These are phyloP conservation scores for Leptopterna dolabrata DNA, from an alignment of 2,888 invertebrate species.

Conservation along the genomic window DNA sequence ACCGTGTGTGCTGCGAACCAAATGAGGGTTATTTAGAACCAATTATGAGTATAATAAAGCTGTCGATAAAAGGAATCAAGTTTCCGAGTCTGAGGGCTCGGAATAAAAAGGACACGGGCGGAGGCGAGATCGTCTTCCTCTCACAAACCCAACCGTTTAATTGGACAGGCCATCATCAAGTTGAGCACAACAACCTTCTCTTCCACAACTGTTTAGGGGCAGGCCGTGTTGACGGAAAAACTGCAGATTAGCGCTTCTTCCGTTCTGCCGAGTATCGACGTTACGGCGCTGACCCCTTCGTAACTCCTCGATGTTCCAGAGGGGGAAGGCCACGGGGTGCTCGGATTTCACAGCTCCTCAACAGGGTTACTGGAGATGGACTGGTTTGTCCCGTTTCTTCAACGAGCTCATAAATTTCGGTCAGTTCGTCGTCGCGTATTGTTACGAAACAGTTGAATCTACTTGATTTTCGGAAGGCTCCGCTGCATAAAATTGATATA, in stretches of 20 bases:
- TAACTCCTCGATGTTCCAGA: neutral
- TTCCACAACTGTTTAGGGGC: neutral
- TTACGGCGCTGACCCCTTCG: neutral
- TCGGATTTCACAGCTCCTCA: neutral
- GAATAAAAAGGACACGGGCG: neutral
- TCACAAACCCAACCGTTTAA: neutral
- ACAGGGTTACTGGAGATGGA: neutral
- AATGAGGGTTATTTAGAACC: conserved; percentile 14
- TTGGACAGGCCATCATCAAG: neutral
- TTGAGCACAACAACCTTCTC: neutral
- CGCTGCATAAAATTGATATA: no score
- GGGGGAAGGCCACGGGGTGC: neutral
- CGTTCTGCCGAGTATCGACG: neutral
- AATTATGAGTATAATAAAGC: neutral
- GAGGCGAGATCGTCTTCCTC: neutral
- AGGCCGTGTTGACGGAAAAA: neutral
- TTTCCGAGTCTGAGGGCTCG: neutral
- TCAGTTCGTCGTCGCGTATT: neutral
- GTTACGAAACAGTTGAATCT: neutral
- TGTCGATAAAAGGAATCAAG: conserved; percentile 12
- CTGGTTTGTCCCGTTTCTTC: neutral
- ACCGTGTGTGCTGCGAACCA: neutral
- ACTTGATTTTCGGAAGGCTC: neutral
- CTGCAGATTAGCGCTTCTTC: neutral
- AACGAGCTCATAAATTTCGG: neutral